Evolutionary conservation across 2,797 vertebrate species (phyloP), one percentile per base, ranked within the genome.

Genomic region (Pachyuromys duprasi): DNA sequence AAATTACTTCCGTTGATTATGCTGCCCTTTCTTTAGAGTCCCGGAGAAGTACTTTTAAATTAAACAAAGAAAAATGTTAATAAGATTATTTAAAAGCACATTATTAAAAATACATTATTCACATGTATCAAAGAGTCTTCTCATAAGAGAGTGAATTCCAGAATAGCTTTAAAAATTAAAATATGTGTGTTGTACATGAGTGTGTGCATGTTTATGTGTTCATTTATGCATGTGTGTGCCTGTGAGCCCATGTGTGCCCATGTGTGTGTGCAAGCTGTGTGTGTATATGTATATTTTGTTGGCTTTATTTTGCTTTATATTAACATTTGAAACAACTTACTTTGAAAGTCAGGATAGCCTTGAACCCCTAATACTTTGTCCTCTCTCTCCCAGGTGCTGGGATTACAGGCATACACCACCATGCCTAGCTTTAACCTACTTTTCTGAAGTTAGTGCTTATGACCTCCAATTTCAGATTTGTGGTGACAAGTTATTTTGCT

Each of bases 151-250:
- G 88, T 72, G 13, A 62, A 76, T 92, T 94, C 7, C 36, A 67
- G 33, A 93, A 63, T 55, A 94, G 42, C 15, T 90, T 39, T n/a
- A 22, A 89, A 83, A 67, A 82, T 81, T 65, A 26, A 86, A 83
- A 33, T 83, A 60, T 81, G 13, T 26, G 3, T 81, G 12, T 57
- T 81, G 69, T 45, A 75, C 14, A 57, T 18, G 55, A 57, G 55
- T 57, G 11, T 13, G 12, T 74, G 22, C 24, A 39, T 57, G 55
- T 57, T 18, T 62, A 60, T 81, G 13, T 26, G 13, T 15, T 5
- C 72, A 74, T 42, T 36, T 26, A 22, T 74, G 14, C 36, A 24
- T 20, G 26, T 36, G 20, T 36, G 49, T 57, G 33, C 57, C 33
- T 36, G 11, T 33, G 24, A 22, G 36, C 6, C 7, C 39, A 2